Evolutionary conservation across 2,888 invertebrate genomes (phyloP).

Genomic region (Calameuta idolon): DNA sequence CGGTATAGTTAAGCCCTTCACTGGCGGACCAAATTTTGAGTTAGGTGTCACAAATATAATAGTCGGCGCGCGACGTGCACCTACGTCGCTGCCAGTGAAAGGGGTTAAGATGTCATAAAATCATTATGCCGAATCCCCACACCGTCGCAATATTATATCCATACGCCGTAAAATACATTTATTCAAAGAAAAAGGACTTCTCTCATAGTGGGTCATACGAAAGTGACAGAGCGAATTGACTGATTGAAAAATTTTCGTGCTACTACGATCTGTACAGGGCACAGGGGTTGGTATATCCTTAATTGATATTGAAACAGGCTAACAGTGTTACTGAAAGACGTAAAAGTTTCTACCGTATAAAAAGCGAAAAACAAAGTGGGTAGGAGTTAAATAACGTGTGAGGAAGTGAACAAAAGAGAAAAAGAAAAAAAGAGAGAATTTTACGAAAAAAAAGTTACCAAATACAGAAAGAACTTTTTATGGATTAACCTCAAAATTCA

Average conservation of each 20-base stretch:
- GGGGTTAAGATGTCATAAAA: too few species aligned
- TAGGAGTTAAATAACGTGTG: not conserved
- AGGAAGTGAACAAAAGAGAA: not conserved
- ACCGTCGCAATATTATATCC: not conserved
- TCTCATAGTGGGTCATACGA: not conserved
- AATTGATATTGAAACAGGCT: not conserved
- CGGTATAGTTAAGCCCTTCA: too few species aligned
- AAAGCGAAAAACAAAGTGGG: not conserved
- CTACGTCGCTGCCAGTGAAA: too few species aligned
- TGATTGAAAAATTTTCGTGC: not conserved
- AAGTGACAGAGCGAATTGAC: not conserved
- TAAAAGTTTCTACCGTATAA: not conserved
- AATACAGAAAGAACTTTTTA: not conserved
- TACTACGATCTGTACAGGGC: not conserved
- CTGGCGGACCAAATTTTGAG: too few species aligned
- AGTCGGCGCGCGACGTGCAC: too few species aligned
- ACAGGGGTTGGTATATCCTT: not conserved
- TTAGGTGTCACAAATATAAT: too few species aligned
- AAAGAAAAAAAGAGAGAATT: not conserved
- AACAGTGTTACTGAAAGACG: not conserved
- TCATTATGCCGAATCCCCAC: not conserved
- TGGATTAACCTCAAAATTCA: not conserved
- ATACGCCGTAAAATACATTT: not conserved
- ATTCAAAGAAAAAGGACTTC: not conserved
- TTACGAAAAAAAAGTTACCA: not conserved